Evolutionary conservation across 1,140 invertebrate genomes (phyloP).

Genomic region (Cyphomyrmex costatus): DNA sequence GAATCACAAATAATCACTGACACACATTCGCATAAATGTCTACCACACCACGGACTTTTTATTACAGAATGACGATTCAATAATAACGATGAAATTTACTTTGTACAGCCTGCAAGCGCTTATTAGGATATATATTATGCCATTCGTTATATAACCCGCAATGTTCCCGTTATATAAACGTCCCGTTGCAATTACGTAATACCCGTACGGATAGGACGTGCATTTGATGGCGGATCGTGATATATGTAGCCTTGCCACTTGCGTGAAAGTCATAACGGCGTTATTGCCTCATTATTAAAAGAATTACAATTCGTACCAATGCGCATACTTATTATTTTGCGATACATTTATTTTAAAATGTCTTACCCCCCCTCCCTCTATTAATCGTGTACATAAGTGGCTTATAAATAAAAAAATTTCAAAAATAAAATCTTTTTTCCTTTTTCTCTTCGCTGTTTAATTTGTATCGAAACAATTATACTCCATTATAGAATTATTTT

Average conservation of each 20-base stretch:
- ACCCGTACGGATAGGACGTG: constrained; percentile 41
- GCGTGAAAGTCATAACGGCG: constrained; percentile 47
- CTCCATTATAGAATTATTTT: too few species aligned
- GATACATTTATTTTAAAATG: constrained; percentile 9
- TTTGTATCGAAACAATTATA: too few species aligned
- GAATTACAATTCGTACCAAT: not conserved
- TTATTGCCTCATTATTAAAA: constrained; percentile 36
- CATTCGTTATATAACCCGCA: constrained; percentile 47
- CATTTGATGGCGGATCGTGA: constrained; percentile 55
- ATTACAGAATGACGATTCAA: constrained; percentile 42
- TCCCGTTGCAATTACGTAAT: constrained; percentile 58
- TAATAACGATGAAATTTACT: constrained; percentile 60
- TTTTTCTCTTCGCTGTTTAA: not conserved
- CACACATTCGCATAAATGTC: constrained; percentile 21
- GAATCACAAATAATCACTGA: constrained; percentile 18
- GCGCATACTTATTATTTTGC: constrained; percentile 26
- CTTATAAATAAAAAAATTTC: not conserved
- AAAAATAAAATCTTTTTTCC: not conserved
- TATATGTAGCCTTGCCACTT: constrained; percentile 41
- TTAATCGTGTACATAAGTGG: not conserved
- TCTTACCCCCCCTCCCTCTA: not conserved
- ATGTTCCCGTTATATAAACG: constrained; percentile 60
- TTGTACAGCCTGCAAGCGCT: constrained; percentile 38
- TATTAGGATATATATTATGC: constrained; percentile 60
- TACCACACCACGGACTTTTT: constrained; percentile 13